phyloP scores from a whole-genome alignment of 2,797 vertebrate species.

The Setipinna tenuifilis region DNA sequence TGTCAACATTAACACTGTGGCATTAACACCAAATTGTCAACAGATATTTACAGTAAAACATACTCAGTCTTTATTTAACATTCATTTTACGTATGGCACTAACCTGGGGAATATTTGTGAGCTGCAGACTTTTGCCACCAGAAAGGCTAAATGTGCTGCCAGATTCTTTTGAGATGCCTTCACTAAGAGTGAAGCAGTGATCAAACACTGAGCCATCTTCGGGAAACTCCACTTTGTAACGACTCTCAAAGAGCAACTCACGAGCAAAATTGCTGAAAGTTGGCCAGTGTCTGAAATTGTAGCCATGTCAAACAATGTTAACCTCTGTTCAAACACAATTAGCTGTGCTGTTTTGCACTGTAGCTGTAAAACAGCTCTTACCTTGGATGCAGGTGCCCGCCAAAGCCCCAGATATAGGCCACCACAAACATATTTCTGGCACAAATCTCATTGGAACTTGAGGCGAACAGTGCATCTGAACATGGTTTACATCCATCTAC shows the following conservation, averaged over 20 bases:
- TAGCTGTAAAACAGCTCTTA: conserved; percentile 52
- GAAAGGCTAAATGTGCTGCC: conserved; percentile 53
- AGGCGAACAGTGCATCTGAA: conserved; percentile 29
- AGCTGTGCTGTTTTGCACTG: neutral
- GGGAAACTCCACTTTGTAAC: conserved; percentile 72
- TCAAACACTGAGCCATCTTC: conserved; percentile 77
- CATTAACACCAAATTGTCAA: neutral
- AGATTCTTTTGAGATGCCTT: conserved; percentile 58
- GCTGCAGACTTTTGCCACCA: conserved; percentile 51
- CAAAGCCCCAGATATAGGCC: conserved; percentile 86
- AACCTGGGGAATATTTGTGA: conserved; percentile 75
- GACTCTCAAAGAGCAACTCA: conserved; percentile 65
- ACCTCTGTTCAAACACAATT: neutral
- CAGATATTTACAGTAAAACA: neutral
- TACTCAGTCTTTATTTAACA: neutral
- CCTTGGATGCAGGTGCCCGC: conserved; percentile 80
- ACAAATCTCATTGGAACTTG: conserved; percentile 47
- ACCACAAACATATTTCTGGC: conserved; percentile 77
- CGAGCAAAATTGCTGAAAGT: conserved; percentile 76
- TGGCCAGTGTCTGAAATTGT: conserved; percentile 74
- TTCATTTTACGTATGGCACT: conserved; percentile 20
- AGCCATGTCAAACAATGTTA: conserved; percentile 16
- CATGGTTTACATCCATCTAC: conserved; percentile 21
- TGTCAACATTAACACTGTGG: neutral
- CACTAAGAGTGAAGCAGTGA: conserved; percentile 69